A percentile compares a stretch with the other conserved stretches of the same genome.
phyloP scores from a whole-genome alignment of 2,113 vertebrate species.

The Notechis scutatus region DNA sequence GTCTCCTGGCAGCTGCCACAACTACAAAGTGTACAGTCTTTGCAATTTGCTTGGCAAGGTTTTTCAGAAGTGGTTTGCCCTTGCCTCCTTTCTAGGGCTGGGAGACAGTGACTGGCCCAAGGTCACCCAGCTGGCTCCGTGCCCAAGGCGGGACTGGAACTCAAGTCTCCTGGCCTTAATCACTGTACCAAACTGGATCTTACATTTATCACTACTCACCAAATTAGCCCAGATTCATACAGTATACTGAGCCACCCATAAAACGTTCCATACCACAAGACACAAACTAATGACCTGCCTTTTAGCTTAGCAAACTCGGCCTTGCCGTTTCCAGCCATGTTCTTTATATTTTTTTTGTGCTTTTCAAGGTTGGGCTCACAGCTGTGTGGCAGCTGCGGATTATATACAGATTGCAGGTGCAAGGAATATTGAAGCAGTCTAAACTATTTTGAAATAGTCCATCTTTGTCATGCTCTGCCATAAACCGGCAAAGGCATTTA shows the following conservation, averaged over 20 bases:
- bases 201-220: neutral
- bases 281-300: neutral
- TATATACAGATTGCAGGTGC: neutral
- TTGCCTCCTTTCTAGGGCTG: neutral
- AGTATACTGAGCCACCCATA: neutral
- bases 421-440: neutral
- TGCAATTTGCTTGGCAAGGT: neutral
- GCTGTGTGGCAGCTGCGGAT: neutral
- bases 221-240: neutral
- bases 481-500: neutral
- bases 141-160: neutral
- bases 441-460: neutral
- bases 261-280: neutral
- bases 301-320: neutral
- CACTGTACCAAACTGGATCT: neutral
- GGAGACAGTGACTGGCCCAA: neutral
- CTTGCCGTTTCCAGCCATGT: neutral
- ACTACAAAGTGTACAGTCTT: neutral
- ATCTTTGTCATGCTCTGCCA: too few relatives aligned
- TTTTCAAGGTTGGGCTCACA: neutral
- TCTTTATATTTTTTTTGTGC: neutral
- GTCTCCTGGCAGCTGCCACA: neutral
- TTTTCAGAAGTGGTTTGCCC: neutral
- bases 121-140: neutral
- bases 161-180: neutral